Percentiles rank a stretch among this genome's conserved stretches.
These are phyloP conservation scores for Sarcophaga caerulescens DNA, from an alignment of 2,888 invertebrate genomes.

Conservation along the genomic window DNA sequence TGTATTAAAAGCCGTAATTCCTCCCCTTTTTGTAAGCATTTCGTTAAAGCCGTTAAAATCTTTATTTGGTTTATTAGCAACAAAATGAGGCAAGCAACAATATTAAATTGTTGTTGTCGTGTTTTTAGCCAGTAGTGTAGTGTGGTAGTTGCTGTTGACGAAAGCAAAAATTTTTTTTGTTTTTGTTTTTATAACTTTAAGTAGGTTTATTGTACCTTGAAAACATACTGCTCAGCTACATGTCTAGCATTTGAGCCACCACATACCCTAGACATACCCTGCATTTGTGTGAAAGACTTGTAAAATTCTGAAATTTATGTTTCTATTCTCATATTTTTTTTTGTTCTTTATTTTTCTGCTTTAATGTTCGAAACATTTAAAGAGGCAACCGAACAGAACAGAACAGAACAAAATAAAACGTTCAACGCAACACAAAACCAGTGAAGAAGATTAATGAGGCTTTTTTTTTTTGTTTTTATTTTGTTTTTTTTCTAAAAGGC, in stretches of 20 bases:
- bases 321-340: not conserved
- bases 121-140: constrained; percentile 1
- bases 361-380: constrained; percentile 41
- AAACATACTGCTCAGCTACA: not conserved
- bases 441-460: constrained; percentile 80
- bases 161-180: not conserved
- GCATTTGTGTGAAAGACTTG: constrained; percentile 22
- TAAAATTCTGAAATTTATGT: constrained; percentile 49
- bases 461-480: constrained; percentile 71
- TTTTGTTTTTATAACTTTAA: constrained; percentile 1
- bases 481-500: constrained; percentile 72
- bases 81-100: constrained; percentile 25
- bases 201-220: constrained; percentile 26
- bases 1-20: not conserved
- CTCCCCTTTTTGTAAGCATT: not conserved
- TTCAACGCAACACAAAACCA: constrained; percentile 73
- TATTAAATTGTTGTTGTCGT: constrained; percentile 32
- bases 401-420: constrained; percentile 34
- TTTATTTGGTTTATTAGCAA: constrained; percentile 55
- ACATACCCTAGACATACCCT: not conserved
- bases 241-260: not conserved
- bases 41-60: constrained; percentile 36
- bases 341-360: constrained; percentile 19
- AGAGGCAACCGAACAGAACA: constrained; percentile 21
- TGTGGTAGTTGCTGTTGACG: not conserved